Conservation (phyloP, 2,797 vertebrate species). For the Takifugu rubripes region DNA sequence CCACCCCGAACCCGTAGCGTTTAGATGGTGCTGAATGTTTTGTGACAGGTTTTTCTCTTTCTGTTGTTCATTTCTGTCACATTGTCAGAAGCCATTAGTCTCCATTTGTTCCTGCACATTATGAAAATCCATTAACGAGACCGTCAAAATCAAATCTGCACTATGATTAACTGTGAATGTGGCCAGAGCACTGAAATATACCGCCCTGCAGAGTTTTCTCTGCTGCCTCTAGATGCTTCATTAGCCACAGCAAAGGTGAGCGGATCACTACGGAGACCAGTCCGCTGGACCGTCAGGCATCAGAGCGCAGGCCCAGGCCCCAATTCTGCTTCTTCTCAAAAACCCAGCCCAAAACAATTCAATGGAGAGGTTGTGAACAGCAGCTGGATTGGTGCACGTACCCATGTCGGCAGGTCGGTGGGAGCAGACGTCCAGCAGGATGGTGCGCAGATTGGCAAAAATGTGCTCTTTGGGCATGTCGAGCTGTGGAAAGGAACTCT, state of each 20-base stretch:
- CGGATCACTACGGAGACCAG: neutral
- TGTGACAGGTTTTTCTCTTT: neutral
- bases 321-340: neutral
- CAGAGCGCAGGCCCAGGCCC: neutral
- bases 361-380: neutral
- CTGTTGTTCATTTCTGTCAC: no score
- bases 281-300: neutral
- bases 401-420: constrained; percentile 76
- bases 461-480: constrained; percentile 86
- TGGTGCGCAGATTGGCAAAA: constrained; percentile 76
- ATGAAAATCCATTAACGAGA: neutral
- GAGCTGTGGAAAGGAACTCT: constrained; percentile 69
- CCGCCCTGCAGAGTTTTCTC: neutral
- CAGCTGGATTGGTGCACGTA: constrained; percentile 52
- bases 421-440: constrained; percentile 82
- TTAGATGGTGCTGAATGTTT: neutral
- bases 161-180: neutral
- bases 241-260: no score
- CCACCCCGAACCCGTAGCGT: neutral
- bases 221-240: no score
- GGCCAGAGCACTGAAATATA: no score
- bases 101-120: neutral
- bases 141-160: neutral
- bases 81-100: neutral
- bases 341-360: neutral